Base-by-base conservation (phyloP, 2,113 vertebrate genomes). In the Cricetomys ansorgei region DNA sequence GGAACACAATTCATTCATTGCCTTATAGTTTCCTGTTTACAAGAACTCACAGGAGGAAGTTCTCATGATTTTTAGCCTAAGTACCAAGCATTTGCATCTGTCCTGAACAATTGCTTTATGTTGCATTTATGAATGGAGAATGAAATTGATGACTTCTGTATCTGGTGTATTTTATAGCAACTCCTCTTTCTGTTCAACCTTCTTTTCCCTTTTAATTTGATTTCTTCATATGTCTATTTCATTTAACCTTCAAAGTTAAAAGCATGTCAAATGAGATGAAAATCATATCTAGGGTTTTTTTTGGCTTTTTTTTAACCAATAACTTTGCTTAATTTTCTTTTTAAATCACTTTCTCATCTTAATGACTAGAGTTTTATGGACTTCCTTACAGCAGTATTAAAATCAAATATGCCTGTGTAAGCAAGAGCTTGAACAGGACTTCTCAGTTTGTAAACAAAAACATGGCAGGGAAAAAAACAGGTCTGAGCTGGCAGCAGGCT, bases 401-500 rank as follows among this genome's bases (percentile, higher is more conserved):
- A 86, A 55, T 94, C 31, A 93, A 95, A 96, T 62, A 96, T 70
- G 62, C 13, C 73, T 3, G 79, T 45, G 50, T 50, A 97, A 95
- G 81, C 79, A 79, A 40, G 86, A 37, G 70, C 79, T 92, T 91
- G 75, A 55, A 88, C 8, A 93, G 48, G 50, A 70, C 48, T 93
- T 96, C 53, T 91, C 90, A 96, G 53, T 95, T 80, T 88, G 69
- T 95, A 89, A 89, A 94, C 95, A 94, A 96, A 96, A 96, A 76
- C 27, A 80, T 55, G 8, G 25, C 37, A 91, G 85, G 17, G 69
- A 70, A 92, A 94, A 94, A 89, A n/a, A 70, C 96, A 97, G 55
- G 62, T 95, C n/a, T 55, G n/a, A 79, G 59, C 95, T n/a, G 91
- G 92, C 92, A 92, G 64, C 64, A 92, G 40, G 34, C 45, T 97